Base-by-base conservation (phyloP, 37 sponge, comb jelly and placozoan genomes). In the Sycon ciliatum region DNA sequence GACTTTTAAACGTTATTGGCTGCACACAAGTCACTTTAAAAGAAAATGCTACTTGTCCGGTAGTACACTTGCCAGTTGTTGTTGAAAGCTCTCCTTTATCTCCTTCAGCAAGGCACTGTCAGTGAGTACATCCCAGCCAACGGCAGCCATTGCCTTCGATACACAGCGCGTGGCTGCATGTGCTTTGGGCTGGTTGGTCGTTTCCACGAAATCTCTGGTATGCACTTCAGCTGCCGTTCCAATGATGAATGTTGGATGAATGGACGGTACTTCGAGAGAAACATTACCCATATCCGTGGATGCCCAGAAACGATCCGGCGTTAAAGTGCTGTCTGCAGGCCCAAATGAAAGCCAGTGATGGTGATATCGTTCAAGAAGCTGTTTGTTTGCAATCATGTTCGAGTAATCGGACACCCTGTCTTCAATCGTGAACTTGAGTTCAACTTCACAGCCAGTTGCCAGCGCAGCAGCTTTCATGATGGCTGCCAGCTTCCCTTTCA, bases 281-380 rank as follows among this genome's bases (percentile, higher is more conserved):
- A 87, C 88, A 69, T 91, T 83, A 0, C 88, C 88, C 83, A 87
- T 83, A 61, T 83, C 88, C 34, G 88, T 87, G 6, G 88, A 87
- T n/a, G n/a, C n/a, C n/a, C n/a, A n/a, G n/a, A n/a, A n/a, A n/a
- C n/a, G n/a, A n/a, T n/a, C n/a, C n/a, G n/a, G n/a, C n/a, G n/a
- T n/a, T n/a, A n/a, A n/a, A n/a, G n/a, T n/a, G n/a, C n/a, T n/a
- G n/a, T n/a, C n/a, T n/a, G n/a, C n/a, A n/a, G n/a, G n/a, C 7
- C 77, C 71, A 30, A 90, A 40, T 1, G 40, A 6, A 23, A 30
- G 65, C 49, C 39, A 63, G 66, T 88, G 73, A 5, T 80, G 54
- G 13, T 31, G 54, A 52, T 67, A 91, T 39, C 78, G 27, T 6
- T 60, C 38, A 11, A 68, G 71, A n/a, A 91, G 71, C 0, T 34